Base-by-base conservation (phyloP, 2,797 vertebrate species). In the Sebastiscus tertius region DNA sequence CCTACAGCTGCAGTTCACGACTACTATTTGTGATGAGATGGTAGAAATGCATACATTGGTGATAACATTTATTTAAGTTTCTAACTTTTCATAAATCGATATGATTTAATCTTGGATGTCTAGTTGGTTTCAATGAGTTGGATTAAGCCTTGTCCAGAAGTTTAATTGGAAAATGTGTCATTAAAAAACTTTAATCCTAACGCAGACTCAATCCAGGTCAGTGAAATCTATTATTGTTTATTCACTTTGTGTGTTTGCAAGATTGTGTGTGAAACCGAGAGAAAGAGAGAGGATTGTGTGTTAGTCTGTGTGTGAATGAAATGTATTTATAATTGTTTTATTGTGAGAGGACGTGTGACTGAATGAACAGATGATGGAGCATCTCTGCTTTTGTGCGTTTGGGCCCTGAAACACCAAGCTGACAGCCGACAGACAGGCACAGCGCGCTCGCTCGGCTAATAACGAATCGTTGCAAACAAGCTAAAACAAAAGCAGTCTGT, bases 221-320 rank as follows among this genome's bases (percentile, higher is more conserved):
- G 61, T 56, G 60, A 79, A 81, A 74, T 55, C 14, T 34, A 0
- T 31, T 3, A 22, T 33, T 26, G 22, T 34, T 72, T 34, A 60
- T 55, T 58, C 9, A 64, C 11, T 18, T 12, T 54, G 29, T 72
- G 34, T 76, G 68, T 82, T 77, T 79, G 65, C 27, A 74, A 58
- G 34, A 59, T 60, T 70, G 0, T 61, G 9, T 82, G 11, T 84
- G 52, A 70, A 27, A 6, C 4, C 1, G 33, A 46, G 29, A 10
- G 24, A 39, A 6, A 4, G 59, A 11, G 14, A 10, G 65, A 20
- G 14, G 34, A 18, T 29, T 67, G 27, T 52, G 20, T 82, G 56
- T 75, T 27, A 10, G 24, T 56, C 8, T 63, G 59, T 63, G 52
- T 46, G 52, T 20, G 34, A 66, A 39, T 56, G 26, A 29, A 63